Conservation (phyloP, 2,797 vertebrate species). For the Arremon aurantiirostris region DNA sequence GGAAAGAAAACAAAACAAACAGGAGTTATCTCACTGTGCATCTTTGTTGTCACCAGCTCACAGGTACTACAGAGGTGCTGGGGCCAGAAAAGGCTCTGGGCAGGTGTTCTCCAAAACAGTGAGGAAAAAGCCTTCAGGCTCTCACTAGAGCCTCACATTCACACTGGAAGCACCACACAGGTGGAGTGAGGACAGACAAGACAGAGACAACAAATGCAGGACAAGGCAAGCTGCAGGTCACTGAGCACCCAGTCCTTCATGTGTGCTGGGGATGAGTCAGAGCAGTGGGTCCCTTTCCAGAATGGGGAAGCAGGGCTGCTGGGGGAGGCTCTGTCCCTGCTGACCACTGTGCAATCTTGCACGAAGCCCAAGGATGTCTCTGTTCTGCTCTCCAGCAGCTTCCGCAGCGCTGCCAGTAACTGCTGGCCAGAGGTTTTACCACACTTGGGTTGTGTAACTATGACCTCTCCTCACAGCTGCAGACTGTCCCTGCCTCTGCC, state of each 20-base stretch:
- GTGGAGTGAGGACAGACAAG: background rate
- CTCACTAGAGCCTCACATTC: background rate
- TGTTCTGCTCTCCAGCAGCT: slow-evolving; percentile 37
- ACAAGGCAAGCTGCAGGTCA: background rate
- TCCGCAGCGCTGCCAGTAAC: slow-evolving; percentile 59
- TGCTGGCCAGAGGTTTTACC: slow-evolving; percentile 57
- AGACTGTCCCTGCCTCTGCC: background rate
- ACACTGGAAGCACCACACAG: background rate
- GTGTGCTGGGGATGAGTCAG: background rate
- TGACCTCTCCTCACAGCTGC: slow-evolving; percentile 22
- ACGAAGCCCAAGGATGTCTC: background rate
- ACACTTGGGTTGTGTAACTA: slow-evolving; percentile 52
- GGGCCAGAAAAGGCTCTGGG: background rate
- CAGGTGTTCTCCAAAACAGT: background rate
- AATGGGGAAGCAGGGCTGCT: slow-evolving; percentile 41
- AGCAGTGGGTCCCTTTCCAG: background rate
- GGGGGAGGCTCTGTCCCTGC: slow-evolving; percentile 17
- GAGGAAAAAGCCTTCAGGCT: background rate
- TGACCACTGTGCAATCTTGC: slow-evolving; percentile 34
- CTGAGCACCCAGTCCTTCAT: background rate
- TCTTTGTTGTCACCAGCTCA: background rate
- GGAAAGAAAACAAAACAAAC: background rate
- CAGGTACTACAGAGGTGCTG: background rate
- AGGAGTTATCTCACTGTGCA: background rate
- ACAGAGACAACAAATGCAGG: background rate